These are phyloP conservation scores for Euwallacea fornicatus DNA, from an alignment of 1,140 invertebrate genomes.

Conservation along the genomic window DNA sequence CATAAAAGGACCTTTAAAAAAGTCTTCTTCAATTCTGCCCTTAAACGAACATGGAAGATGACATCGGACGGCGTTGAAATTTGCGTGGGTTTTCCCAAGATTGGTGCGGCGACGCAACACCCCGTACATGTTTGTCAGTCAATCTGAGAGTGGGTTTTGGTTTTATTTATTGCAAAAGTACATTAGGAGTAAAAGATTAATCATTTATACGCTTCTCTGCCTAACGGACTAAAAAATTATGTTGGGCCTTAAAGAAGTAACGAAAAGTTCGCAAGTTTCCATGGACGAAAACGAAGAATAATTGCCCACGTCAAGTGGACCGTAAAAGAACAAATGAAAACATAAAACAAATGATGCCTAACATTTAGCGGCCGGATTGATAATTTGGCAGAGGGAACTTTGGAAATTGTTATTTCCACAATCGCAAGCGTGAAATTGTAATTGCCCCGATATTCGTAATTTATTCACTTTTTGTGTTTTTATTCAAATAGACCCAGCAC, in stretches of 20 bases:
- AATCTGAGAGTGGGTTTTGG: no score
- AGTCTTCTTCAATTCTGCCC: no score
- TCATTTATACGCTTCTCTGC: not conserved
- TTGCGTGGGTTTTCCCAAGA: no score
- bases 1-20: no score
- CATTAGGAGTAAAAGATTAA: no score
- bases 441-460: constrained; percentile 49
- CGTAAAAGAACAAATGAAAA: constrained; percentile 52
- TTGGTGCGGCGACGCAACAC: no score
- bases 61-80: no score
- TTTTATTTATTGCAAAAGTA: no score
- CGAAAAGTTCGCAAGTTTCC: constrained; percentile 24
- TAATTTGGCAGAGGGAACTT: constrained; percentile 46
- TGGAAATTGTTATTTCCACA: constrained; percentile 45
- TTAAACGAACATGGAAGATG: no score
- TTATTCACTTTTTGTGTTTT: constrained; percentile 51
- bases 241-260: constrained; percentile 42
- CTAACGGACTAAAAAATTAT: not conserved
- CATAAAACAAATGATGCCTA: constrained; percentile 51
- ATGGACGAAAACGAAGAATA: constrained; percentile 48
- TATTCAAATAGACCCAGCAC: constrained; percentile 13
- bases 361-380: constrained; percentile 48
- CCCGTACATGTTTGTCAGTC: no score
- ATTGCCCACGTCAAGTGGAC: constrained; percentile 49
- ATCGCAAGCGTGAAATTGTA: constrained; percentile 46